Percentiles rank a stretch among this genome's conserved stretches.
Evolutionary conservation across 2,113 vertebrate species (phyloP).

Genomic region (Lynx canadensis): DNA sequence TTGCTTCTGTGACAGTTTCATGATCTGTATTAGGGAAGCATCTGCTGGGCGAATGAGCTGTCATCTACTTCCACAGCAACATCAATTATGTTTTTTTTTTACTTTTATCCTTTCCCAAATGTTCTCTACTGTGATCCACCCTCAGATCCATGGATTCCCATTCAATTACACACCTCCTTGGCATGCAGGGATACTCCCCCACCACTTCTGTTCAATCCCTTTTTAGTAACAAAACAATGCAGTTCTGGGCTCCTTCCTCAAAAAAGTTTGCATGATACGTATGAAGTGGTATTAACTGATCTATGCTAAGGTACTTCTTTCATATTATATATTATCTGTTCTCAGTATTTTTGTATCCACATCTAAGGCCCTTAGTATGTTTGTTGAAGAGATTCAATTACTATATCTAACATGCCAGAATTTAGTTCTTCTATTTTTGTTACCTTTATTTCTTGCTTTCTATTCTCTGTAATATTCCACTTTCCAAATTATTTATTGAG

Average conservation of each 20-base stretch:
- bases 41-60: conserved; percentile 14
- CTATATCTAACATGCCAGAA: not conserved
- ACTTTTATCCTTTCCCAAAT: not conserved
- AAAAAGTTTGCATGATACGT: not conserved
- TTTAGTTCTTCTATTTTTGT: not conserved
- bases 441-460: not conserved
- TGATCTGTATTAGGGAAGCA: not conserved
- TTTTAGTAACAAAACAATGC: conserved; percentile 20
- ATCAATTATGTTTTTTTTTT: conserved; percentile 30
- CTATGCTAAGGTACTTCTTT: not conserved
- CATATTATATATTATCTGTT: not conserved
- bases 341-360: not conserved
- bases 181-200: not conserved
- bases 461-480: not conserved
- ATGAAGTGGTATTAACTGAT: not conserved
- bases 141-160: not conserved
- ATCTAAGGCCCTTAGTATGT: not conserved
- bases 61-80: conserved; percentile 27
- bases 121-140: not conserved
- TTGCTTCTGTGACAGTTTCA: conserved; percentile 46
- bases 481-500: not conserved
- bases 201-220: not conserved
- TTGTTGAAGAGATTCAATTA: not conserved
- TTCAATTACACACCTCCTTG: not conserved
- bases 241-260: not conserved